Evolutionary conservation across 2,888 invertebrate species (phyloP).

Genomic region (Rhorus exstirpatorius): DNA sequence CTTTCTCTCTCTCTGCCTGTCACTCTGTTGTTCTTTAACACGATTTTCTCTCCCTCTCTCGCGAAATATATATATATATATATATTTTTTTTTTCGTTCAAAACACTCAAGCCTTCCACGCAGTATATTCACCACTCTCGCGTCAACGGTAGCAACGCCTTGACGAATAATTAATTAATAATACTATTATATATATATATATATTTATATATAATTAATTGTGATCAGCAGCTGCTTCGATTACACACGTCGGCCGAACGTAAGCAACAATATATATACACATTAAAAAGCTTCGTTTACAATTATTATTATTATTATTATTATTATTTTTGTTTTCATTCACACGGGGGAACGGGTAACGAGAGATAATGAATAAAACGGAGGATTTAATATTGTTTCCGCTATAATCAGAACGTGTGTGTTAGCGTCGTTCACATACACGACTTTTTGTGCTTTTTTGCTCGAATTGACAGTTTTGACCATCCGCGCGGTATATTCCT

Average conservation of each 20-base stretch:
- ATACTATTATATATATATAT: constrained; percentile 57
- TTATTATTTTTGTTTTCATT: too few relatives aligned
- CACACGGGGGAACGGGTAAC: constrained; percentile 59
- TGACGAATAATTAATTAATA: constrained; percentile 59
- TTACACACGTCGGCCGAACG: constrained; percentile 78
- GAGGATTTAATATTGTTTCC: constrained; percentile 45
- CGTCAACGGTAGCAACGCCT: constrained; percentile 35
- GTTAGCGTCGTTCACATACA: constrained; percentile 20
- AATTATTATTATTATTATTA: constrained; percentile 45
- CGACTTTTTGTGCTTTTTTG: constrained; percentile 69
- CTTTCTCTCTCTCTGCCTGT: constrained; percentile 26
- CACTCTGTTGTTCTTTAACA: constrained; percentile 18
- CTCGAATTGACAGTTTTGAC: constrained; percentile 74
- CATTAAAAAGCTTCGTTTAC: constrained; percentile 81
- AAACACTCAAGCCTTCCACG: constrained; percentile 35
- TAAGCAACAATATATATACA: constrained; percentile 83
- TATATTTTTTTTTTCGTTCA: background rate
- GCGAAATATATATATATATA: too few relatives aligned
- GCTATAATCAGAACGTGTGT: constrained; percentile 44
- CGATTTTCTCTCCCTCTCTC: constrained; percentile 17
- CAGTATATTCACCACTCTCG: too few relatives aligned
- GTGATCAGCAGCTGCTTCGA: constrained; percentile 70
- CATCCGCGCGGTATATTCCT: constrained; percentile 38
- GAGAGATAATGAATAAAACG: constrained; percentile 58
- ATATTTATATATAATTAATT: constrained; percentile 61